A percentile compares a stretch with the other conserved stretches of the same genome.
phyloP scores from a whole-genome alignment of 2,113 vertebrate genomes.

The Paedocypris sp. region DNA sequence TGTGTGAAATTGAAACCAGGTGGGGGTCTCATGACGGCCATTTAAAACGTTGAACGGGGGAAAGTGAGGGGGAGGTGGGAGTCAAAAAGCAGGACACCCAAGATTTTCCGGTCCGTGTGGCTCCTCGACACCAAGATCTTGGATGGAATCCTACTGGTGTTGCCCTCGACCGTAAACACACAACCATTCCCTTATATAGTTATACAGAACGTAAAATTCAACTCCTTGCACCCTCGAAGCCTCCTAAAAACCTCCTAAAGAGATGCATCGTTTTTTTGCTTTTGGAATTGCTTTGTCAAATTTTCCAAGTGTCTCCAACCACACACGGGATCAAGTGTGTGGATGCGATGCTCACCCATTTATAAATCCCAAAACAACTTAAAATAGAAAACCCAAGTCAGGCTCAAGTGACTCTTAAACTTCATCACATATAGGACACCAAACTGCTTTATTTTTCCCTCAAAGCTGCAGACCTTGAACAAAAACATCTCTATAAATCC shows the following conservation, averaged over 20 bases:
- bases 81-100: neutral
- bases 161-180: conserved; percentile 57
- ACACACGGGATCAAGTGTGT: neutral
- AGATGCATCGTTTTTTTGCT: too few species aligned
- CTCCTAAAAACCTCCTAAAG: neutral
- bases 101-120: conserved; percentile 37
- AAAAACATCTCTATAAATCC: neutral
- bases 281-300: too few species aligned
- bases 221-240: neutral
- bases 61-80: neutral
- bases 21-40: conserved; percentile 28
- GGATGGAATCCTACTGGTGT: conserved; percentile 48
- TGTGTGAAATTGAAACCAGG: conserved; percentile 46
- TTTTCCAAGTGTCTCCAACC: neutral
- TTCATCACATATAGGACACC: too few species aligned
- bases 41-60: neutral
- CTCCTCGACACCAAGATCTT: conserved; percentile 40
- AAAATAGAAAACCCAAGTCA: neutral
- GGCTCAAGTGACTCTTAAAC: neutral
- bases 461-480: neutral
- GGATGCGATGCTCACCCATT: neutral
- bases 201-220: neutral
- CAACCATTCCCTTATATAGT: conserved; percentile 60
- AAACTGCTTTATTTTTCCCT: too few species aligned
- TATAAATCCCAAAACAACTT: neutral